A percentile compares a stretch with the other conserved stretches of the same genome.
These are phyloP conservation scores for Leucopsar rothschildi DNA, from an alignment of 2,113 vertebrate genomes.

Conservation along the genomic window DNA sequence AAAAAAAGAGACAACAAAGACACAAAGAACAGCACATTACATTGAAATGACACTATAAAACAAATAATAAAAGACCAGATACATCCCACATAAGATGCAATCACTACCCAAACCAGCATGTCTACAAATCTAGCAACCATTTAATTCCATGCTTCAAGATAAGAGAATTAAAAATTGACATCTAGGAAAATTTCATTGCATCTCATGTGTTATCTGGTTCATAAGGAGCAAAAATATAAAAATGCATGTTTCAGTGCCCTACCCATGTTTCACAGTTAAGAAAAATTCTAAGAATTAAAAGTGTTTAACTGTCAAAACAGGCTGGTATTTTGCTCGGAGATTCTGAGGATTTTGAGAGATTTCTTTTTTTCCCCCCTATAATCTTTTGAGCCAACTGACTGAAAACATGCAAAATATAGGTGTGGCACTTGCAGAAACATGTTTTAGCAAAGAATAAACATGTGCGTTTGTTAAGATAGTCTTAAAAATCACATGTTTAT, in stretches of 20 bases:
- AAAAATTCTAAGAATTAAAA: conserved; percentile 39
- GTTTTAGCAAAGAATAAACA: conserved; percentile 99
- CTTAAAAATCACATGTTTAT: conserved; percentile 99
- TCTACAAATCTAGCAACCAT: conserved; percentile 63
- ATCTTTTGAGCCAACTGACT: conserved; percentile 33
- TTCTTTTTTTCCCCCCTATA: neutral
- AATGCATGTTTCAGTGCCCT: conserved; percentile 99
- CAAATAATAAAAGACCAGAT: conserved; percentile 99
- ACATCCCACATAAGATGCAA: conserved; percentile 99
- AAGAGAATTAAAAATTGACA: conserved; percentile 67
- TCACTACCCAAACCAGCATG: conserved; percentile 64
- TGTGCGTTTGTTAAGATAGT: conserved; percentile 96
- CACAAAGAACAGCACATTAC: conserved; percentile 99
- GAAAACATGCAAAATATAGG: conserved; percentile 90
- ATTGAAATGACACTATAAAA: conserved; percentile 99
- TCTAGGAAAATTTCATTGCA: conserved; percentile 87
- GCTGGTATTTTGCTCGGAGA: conserved; percentile 30
- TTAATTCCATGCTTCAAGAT: conserved; percentile 40
- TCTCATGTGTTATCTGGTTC: conserved; percentile 99
- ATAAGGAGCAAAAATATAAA: conserved; percentile 99
- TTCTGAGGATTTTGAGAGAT: conserved; percentile 4
- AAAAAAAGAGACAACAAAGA: conserved; percentile 99
- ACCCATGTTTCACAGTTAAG: conserved; percentile 91
- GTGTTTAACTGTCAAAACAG: conserved; percentile 38
- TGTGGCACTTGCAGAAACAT: conserved; percentile 99